phyloP scores from a whole-genome alignment of 2,888 invertebrate species.

The Athetis lepigone region DNA sequence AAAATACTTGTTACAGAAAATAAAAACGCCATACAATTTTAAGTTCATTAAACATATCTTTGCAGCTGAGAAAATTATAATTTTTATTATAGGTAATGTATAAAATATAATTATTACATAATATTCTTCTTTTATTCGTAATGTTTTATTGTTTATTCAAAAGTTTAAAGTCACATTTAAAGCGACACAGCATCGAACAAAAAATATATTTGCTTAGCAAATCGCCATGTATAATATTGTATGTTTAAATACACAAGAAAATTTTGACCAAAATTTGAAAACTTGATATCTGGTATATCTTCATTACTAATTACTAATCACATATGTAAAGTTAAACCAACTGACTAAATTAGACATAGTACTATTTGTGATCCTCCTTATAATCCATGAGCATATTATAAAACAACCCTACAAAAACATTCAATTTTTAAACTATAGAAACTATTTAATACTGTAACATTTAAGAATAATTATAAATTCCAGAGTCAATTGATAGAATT shows the following conservation, averaged over 20 bases:
- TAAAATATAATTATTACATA: too few species aligned
- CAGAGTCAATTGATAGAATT: conserved; percentile 10
- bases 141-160: too few species aligned
- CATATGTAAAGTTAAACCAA: neutral
- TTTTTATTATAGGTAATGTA: too few species aligned
- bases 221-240: conserved; percentile 1
- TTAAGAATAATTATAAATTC: conserved; percentile 14
- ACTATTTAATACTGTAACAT: conserved; percentile 32
- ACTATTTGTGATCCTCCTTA: neutral
- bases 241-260: too few species aligned
- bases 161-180: too few species aligned
- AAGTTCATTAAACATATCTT: neutral
- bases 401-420: conserved; percentile 21
- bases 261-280: too few species aligned
- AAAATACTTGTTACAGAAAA: conserved; percentile 1
- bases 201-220: neutral
- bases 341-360: neutral
- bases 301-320: neutral
- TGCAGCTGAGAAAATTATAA: neutral
- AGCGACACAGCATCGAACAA: neutral
- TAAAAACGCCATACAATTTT: neutral
- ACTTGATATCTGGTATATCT: neutral
- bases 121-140: too few species aligned
- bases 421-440: conserved; percentile 22
- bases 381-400: conserved; percentile 17